Conservation (phyloP, 1,140 invertebrate genomes). For the Potamilus streckersoni region DNA sequence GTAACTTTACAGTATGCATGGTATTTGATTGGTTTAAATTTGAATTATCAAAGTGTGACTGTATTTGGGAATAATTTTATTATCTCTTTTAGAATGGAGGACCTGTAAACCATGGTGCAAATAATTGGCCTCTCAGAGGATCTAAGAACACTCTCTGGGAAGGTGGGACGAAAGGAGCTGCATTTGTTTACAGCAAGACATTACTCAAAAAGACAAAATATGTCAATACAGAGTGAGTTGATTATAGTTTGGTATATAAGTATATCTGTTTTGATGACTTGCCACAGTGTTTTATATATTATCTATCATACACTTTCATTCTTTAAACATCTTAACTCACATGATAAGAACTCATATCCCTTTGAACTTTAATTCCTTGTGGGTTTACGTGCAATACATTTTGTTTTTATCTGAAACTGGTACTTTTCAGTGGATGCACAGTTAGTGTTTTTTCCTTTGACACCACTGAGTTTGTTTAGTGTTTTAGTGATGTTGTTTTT, state of each 20-base stretch:
- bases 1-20: too few species aligned
- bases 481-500: too few species aligned
- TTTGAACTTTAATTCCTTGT: background rate
- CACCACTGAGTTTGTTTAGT: too few species aligned
- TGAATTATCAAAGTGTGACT: background rate
- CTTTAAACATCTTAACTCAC: background rate
- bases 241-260: background rate
- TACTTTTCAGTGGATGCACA: too few species aligned
- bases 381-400: background rate
- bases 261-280: background rate
- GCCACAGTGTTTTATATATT: background rate
- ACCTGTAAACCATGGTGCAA: conserved; percentile 35
- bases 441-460: too few species aligned
- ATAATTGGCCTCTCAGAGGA: conserved; percentile 39
- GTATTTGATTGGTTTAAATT: too few species aligned
- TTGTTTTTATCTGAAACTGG: background rate
- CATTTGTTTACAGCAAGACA: conserved; percentile 29
- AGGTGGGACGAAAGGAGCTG: conserved; percentile 35
- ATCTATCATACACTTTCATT: background rate
- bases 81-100: conserved; percentile 56
- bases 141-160: conserved; percentile 39
- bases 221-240: conserved; percentile 19
- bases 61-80: background rate
- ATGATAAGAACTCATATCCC: background rate
- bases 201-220: conserved; percentile 15